Conservation (phyloP, 2,113 vertebrate genomes). For the Paradisaea rubra region DNA sequence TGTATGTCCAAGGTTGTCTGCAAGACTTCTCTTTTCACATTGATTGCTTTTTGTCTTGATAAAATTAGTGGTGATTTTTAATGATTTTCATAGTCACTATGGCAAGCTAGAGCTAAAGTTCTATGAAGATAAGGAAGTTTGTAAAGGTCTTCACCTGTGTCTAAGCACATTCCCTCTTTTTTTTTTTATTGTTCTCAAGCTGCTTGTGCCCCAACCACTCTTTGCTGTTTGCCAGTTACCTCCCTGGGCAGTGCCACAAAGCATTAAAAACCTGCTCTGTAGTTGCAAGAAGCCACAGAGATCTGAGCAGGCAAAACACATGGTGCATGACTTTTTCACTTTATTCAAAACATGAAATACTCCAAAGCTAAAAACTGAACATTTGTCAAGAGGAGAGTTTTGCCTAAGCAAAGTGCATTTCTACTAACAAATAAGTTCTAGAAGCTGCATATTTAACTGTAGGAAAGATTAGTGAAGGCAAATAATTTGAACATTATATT, state of each 20-base stretch:
- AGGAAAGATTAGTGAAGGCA: not conserved
- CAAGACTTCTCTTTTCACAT: not conserved
- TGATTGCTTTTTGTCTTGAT: not conserved
- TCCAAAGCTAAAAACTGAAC: fast-evolving
- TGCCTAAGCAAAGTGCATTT: not conserved
- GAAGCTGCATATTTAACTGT: not conserved
- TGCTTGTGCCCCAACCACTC: not conserved
- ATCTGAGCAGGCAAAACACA: not conserved
- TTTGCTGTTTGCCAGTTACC: not conserved
- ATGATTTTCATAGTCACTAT: not conserved
- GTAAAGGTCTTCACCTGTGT: not conserved
- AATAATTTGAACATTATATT: not conserved
- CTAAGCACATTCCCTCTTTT: not conserved
- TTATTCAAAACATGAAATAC: not conserved
- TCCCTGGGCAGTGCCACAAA: not conserved
- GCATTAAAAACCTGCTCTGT: not conserved
- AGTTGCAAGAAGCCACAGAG: not conserved
- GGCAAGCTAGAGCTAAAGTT: not conserved
- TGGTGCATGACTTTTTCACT: not conserved
- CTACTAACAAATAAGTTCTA: not conserved
- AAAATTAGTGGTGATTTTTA: not conserved
- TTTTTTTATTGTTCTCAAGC: not conserved
- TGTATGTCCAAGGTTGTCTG: not conserved
- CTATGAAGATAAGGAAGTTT: not conserved
- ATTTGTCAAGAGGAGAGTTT: not conserved